Conservation (phyloP, 2,797 vertebrate genomes). For the Acipenser transmontanus region DNA sequence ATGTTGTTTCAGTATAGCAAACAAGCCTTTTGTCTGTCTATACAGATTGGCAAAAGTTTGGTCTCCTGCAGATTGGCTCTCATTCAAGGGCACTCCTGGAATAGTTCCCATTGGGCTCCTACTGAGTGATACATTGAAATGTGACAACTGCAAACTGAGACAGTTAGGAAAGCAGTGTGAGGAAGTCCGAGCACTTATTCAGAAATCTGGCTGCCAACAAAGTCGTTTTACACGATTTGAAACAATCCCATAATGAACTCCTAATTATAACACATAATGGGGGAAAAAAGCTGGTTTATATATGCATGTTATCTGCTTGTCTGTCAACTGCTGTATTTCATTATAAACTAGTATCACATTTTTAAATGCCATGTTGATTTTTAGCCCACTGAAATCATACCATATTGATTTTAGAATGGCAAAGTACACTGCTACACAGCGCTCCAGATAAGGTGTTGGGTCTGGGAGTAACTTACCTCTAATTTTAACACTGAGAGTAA, state of each 20-base stretch:
- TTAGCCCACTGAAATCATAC: conserved; percentile 11
- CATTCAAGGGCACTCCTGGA: conserved; percentile 67
- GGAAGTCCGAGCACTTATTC: conserved; percentile 50
- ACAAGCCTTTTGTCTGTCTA: conserved; percentile 39
- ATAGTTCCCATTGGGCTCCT: conserved; percentile 58
- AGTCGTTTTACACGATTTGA: conserved; percentile 16
- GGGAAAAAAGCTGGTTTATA: not conserved
- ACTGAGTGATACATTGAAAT: conserved; percentile 67
- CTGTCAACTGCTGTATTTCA: not conserved
- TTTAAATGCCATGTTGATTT: not conserved
- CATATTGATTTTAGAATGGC: no score
- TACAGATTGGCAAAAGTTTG: conserved; percentile 46
- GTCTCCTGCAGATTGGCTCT: conserved; percentile 62
- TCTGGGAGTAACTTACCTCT: no score
- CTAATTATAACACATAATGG: conserved; percentile 14
- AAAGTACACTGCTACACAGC: no score
- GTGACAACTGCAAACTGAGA: conserved; percentile 69
- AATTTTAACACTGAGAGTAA: no score
- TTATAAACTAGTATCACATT: not conserved
- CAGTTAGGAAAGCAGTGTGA: conserved; percentile 63
- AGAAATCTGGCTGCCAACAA: conserved; percentile 44
- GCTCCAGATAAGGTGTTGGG: no score
- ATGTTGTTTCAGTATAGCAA: conserved; percentile 56
- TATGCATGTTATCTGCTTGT: not conserved
- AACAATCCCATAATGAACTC: conserved; percentile 29